These are phyloP conservation scores for Perca schrenkii DNA, from an alignment of 2,113 vertebrate species.

Conservation along the genomic window DNA sequence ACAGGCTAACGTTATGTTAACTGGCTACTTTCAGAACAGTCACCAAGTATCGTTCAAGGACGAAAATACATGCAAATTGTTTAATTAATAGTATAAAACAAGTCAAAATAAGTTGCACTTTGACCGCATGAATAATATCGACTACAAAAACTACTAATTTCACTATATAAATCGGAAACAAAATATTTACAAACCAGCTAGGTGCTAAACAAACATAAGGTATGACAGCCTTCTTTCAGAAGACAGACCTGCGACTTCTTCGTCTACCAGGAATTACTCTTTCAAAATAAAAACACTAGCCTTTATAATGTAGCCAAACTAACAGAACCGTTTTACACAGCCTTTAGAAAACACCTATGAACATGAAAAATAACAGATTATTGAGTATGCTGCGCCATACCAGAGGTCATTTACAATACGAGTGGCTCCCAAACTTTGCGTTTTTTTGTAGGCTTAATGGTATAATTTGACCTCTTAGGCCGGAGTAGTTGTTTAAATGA, in stretches of 20 bases:
- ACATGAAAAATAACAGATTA: neutral
- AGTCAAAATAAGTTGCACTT: neutral
- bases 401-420: neutral
- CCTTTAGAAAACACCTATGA: neutral
- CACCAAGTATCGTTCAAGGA: neutral
- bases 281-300: neutral
- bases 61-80: neutral
- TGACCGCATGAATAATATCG: neutral
- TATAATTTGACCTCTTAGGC: neutral
- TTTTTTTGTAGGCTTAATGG: neutral
- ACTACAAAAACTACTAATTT: neutral
- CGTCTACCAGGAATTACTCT: no score
- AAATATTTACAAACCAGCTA: neutral
- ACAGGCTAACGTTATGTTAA: neutral
- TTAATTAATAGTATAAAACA: neutral
- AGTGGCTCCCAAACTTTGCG: neutral
- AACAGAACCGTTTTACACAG: neutral
- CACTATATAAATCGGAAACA: neutral
- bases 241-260: neutral
- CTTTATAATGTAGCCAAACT: neutral
- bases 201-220: neutral
- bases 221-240: neutral
- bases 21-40: neutral
- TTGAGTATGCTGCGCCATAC: neutral
- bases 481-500: neutral